These are phyloP conservation scores for Bombus balteatus DNA, from an alignment of 1,140 invertebrate species.

Conservation along the genomic window DNA sequence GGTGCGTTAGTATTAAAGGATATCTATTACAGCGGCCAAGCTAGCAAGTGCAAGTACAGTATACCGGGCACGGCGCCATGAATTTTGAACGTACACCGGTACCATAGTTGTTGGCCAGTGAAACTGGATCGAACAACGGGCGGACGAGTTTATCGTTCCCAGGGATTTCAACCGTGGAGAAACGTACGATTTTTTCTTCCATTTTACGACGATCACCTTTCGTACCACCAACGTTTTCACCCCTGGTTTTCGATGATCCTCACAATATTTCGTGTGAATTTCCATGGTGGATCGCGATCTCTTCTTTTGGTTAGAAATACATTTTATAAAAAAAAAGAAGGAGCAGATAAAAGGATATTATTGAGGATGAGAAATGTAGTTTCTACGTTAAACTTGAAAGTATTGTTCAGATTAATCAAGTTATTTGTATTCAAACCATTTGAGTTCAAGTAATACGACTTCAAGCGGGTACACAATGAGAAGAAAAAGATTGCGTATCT, in stretches of 20 bases:
- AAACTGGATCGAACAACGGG: slow-evolving; percentile 55
- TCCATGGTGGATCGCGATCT: neutral
- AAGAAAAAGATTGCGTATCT: too few species aligned
- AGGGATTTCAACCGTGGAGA: slow-evolving; percentile 52
- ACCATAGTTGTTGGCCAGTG: slow-evolving; percentile 57
- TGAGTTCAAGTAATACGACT: neutral
- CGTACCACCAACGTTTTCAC: neutral
- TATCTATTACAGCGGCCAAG: slow-evolving; percentile 72
- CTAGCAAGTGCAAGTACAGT: slow-evolving; percentile 75
- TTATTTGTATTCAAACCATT: neutral
- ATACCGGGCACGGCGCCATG: slow-evolving; percentile 71
- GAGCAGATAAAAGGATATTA: neutral
- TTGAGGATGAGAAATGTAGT: neutral
- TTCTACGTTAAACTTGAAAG: neutral
- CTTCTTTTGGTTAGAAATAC: neutral
- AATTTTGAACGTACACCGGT: slow-evolving; percentile 73
- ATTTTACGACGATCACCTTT: slow-evolving; percentile 28
- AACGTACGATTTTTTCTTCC: slow-evolving; percentile 24
- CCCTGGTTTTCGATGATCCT: neutral
- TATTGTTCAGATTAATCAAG: neutral
- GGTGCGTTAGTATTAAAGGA: slow-evolving; percentile 71
- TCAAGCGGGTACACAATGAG: neutral
- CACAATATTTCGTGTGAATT: neutral
- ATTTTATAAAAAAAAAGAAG: neutral
- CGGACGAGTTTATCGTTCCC: slow-evolving; percentile 65